Evolutionary conservation across 1,140 invertebrate species (phyloP), one percentile per base, ranked within the genome.

Genomic region (Drosophila ercepeae): DNA sequence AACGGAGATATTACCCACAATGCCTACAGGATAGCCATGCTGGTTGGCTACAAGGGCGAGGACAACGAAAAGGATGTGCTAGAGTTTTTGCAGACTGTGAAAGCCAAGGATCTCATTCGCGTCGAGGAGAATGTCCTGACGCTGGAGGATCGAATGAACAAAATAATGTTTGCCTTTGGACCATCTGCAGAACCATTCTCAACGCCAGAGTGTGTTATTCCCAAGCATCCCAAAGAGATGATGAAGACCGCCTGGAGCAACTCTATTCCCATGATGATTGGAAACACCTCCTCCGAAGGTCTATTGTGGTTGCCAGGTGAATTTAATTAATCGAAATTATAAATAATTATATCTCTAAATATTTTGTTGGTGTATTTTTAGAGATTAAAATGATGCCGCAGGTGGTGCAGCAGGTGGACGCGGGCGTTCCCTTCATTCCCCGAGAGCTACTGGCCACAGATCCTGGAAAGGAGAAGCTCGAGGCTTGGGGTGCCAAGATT

Each of bases 61-160:
- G 45, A 89, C 9, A 79, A 90, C 27, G 89, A 91, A 4, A 88
- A 90, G 46, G 77, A 83, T 39, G 70, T 91, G 4, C 55, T 90
- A 19, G 48, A 75, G 0, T 91, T 90, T 41, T 49, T 91, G 27
- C 69, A 67, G 25, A 76, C 48, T 18, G 72, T 75, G 1, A 90
- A 79, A 41, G 65, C 79, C 52, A 93, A 92, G 41, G 94, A 95
- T 16, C 94, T 95, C 2, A 93, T 92, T 16, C 92, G 93, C 44
- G 58, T 79, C 0, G 84, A 89, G 48, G 68, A 78, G 32, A 21
- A 72, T 5, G 70, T 89, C 0, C 61, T 83, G 5, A 78, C 78
- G 1, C 25, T 71, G 4, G 89, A 90, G 32, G 82, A 89, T 16
- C 68, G 52, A 51, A 42, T 48, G 16, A 71, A 79, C 9, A 82